Evolutionary conservation across 2,113 vertebrate species (phyloP).

Genomic region (Hippolais icterina): DNA sequence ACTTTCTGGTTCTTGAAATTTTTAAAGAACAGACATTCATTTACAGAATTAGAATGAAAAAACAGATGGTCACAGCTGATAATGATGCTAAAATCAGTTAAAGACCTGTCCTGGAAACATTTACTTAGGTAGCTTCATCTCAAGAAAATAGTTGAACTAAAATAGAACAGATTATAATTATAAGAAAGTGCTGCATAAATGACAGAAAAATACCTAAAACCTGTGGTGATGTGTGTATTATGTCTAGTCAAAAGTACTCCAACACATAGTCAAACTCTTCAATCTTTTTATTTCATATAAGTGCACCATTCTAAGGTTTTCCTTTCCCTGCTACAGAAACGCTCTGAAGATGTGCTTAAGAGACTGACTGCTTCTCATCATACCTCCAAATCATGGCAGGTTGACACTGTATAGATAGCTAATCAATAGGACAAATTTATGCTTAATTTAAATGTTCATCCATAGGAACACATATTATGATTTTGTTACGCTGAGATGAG

Average conservation of each 20-base stretch:
- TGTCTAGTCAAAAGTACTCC: neutral
- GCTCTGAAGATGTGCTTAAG: neutral
- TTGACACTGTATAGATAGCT: neutral
- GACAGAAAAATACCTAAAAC: neutral
- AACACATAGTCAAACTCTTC: neutral
- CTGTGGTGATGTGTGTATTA: neutral
- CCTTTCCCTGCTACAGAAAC: neutral
- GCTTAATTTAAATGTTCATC: neutral
- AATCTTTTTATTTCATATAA: neutral
- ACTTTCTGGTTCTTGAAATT: constrained; percentile 15
- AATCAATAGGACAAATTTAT: neutral
- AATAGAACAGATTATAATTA: neutral
- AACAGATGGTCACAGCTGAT: constrained; percentile 29
- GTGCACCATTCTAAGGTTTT: neutral
- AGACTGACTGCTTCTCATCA: neutral
- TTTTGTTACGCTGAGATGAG: neutral
- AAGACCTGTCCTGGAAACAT: neutral
- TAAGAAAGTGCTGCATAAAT: neutral
- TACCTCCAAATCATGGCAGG: neutral
- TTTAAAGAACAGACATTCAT: neutral
- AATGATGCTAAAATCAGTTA: constrained; percentile 12
- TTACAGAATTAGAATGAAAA: constrained; percentile 17
- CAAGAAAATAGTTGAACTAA: neutral
- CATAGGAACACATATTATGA: neutral
- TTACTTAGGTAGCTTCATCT: constrained; percentile 2